phyloP scores from a whole-genome alignment of 2,797 vertebrate genomes.

The Thalassophryne amazonica region DNA sequence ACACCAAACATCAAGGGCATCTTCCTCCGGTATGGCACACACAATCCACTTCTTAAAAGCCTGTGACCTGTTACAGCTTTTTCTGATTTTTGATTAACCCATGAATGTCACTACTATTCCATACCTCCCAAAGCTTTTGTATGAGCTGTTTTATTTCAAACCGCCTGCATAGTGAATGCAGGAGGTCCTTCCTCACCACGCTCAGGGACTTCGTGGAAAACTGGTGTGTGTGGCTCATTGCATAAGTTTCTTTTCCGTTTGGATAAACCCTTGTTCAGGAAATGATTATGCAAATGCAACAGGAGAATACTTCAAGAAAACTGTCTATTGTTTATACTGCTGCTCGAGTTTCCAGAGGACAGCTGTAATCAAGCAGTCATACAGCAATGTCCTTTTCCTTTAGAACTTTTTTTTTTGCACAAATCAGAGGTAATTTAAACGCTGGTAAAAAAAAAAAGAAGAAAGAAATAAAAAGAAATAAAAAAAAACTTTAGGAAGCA shows the following conservation, averaged over 20 bases:
- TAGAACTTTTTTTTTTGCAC: neutral
- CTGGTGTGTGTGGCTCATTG: neutral
- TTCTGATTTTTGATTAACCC: neutral
- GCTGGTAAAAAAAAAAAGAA: no score
- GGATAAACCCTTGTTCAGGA: slow-evolving; percentile 6
- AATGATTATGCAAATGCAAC: neutral
- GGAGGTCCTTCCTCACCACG: neutral
- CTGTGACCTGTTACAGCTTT: neutral
- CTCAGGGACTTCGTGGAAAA: neutral
- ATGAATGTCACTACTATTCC: neutral
- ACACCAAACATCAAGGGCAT: slow-evolving; percentile 95
- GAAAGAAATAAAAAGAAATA: no score
- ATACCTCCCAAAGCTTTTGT: neutral
- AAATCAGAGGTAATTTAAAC: neutral
- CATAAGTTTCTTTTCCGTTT: slow-evolving; percentile 1
- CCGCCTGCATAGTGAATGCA: neutral
- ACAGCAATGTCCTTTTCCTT: neutral
- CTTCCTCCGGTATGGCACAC: slow-evolving; percentile 85
- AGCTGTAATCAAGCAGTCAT: neutral
- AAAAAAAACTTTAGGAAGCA: no score
- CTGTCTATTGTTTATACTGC: neutral
- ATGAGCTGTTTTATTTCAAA: neutral
- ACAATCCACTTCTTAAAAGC: neutral
- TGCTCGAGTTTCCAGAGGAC: neutral
- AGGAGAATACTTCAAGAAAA: neutral